phyloP scores from a whole-genome alignment of 1,140 invertebrate genomes.

The Anastrepha obliqua region DNA sequence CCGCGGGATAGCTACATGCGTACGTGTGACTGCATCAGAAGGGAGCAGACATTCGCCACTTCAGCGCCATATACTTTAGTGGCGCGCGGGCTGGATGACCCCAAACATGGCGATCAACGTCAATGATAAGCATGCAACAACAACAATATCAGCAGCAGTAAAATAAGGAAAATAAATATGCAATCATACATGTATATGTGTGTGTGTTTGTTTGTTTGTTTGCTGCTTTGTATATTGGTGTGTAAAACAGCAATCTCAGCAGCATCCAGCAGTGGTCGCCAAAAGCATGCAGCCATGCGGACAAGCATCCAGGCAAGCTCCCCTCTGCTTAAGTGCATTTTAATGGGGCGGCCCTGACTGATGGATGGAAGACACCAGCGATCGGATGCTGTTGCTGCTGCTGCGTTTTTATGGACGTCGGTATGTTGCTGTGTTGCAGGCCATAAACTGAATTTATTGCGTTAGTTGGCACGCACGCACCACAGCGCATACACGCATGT shows the following conservation, averaged over 20 bases:
- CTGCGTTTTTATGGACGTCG: constrained; percentile 30
- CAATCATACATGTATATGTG: neutral
- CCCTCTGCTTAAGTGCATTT: constrained; percentile 37
- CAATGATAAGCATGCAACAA: constrained; percentile 44
- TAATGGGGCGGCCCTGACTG: constrained; percentile 42
- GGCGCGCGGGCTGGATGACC: neutral
- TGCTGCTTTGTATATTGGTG: no score
- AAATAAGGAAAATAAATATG: neutral
- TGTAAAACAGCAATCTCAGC: neutral
- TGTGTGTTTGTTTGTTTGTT: neutral
- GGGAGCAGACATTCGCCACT: neutral
- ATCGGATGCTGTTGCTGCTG: neutral
- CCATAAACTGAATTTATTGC: constrained; percentile 51
- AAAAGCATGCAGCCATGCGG: neutral
- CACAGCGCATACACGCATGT: neutral
- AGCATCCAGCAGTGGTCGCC: neutral
- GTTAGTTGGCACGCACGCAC: neutral
- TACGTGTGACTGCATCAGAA: neutral
- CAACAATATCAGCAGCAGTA: neutral
- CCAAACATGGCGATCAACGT: constrained; percentile 30
- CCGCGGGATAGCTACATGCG: neutral
- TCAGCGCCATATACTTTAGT: neutral
- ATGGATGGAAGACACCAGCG: neutral
- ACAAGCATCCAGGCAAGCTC: neutral
- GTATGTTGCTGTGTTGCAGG: neutral